phyloP scores from a whole-genome alignment of 1,140 invertebrate species.

The Coenobita brevimanus region DNA sequence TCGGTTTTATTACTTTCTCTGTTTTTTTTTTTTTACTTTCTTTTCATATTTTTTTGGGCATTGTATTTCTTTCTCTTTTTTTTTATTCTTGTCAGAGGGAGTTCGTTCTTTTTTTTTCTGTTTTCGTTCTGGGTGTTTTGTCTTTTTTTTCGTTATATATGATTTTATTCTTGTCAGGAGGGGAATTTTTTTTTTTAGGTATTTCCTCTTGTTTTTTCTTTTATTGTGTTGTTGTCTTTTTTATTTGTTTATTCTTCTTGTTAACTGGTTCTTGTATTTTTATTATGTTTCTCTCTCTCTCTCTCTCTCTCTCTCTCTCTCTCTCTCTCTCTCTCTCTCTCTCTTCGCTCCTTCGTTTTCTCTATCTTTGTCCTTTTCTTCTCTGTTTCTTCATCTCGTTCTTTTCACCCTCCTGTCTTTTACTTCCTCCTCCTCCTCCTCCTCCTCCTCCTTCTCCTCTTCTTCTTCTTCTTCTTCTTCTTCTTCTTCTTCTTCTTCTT shows the following conservation, averaged over 20 bases:
- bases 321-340: not conserved
- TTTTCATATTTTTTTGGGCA: not conserved
- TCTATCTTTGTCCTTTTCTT: no score
- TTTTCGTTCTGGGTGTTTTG: not conserved
- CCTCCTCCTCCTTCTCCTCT: not conserved
- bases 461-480: no score
- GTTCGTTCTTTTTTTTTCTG: not conserved
- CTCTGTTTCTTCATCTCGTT: no score
- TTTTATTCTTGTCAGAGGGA: not conserved
- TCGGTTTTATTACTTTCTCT: not conserved
- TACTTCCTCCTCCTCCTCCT: not conserved
- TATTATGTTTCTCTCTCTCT: not conserved
- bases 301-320: not conserved
- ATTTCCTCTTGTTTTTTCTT: not conserved
- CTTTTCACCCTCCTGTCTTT: not conserved
- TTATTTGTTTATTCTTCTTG: not conserved
- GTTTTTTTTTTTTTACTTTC: no score
- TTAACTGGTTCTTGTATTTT: not conserved
- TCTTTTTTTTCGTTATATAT: not conserved
- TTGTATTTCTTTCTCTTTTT: not conserved
- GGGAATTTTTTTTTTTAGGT: not conserved
- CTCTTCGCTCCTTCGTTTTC: not conserved
- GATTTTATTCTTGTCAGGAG: not conserved
- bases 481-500: no score
- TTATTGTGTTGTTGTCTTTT: not conserved